A percentile compares a stretch with the other conserved stretches of the same genome.
Conservation (phyloP, 2,888 invertebrate species). For the Mongoloraphidia duomilia region DNA sequence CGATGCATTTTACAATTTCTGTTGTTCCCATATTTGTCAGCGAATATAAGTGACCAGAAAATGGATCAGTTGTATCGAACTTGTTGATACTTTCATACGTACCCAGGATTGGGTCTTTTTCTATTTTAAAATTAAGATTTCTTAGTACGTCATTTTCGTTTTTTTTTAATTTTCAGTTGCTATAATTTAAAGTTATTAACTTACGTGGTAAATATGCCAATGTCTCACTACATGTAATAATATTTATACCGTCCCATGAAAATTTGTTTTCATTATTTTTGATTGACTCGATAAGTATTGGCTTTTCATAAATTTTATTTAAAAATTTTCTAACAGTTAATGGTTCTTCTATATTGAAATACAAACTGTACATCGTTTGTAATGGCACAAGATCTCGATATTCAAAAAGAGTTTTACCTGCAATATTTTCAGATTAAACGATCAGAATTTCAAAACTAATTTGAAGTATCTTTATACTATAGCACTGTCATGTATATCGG, state of each 20-base stretch:
- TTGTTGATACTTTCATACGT: not conserved
- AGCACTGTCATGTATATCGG: conserved; percentile 16
- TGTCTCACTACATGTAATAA: conserved; percentile 18
- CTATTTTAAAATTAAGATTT: not conserved
- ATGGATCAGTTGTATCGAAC: conserved; percentile 6
- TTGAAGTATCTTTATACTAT: conserved; percentile 16
- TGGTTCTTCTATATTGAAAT: conserved; percentile 32
- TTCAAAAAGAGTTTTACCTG: conserved; percentile 14
- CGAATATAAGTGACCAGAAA: conserved; percentile 18
- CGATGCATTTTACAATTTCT: conserved; percentile 22
- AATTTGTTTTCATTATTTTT: conserved; percentile 18
- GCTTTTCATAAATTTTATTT: not conserved
- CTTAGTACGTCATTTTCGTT: not conserved
- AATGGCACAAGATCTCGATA: conserved; percentile 29
- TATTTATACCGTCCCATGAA: conserved; percentile 17
- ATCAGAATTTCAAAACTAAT: no score
- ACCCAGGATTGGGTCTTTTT: conserved; percentile 4
- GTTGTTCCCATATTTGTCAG: conserved; percentile 23
- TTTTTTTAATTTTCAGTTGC: not conserved
- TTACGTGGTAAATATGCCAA: conserved; percentile 18
- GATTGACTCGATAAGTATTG: not conserved
- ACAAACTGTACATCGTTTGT: conserved; percentile 31
- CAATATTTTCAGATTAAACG: not conserved
- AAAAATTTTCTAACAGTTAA: conserved; percentile 32
- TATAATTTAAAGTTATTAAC: not conserved